Percentiles rank a stretch among this genome's conserved stretches.
Evolutionary conservation across 2,888 invertebrate genomes (phyloP).

Genomic region (Neelides folsomi): DNA sequence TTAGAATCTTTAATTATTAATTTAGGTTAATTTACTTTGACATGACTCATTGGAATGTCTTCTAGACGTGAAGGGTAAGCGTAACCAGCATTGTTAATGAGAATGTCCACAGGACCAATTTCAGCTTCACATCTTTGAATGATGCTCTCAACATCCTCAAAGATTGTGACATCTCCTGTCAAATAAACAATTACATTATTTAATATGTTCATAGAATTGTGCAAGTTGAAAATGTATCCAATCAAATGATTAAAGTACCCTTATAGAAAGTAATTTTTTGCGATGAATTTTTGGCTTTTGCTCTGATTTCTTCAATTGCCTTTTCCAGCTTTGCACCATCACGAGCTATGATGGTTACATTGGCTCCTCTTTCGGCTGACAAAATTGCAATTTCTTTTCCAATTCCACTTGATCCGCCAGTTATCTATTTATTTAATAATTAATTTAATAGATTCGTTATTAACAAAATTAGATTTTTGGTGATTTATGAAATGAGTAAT

Average conservation of each 20-base stretch:
- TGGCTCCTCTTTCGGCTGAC: slow-evolving; percentile 64
- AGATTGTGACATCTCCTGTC: slow-evolving; percentile 53
- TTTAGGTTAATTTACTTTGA: slow-evolving; percentile 40
- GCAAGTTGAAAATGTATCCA: background rate
- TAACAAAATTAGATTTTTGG: too few relatives aligned
- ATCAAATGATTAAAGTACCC: slow-evolving; percentile 9
- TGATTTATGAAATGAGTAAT: too few relatives aligned
- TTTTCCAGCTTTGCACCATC: slow-evolving; percentile 54
- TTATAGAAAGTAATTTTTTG: slow-evolving; percentile 30
- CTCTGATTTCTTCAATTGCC: slow-evolving; percentile 39
- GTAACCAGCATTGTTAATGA: slow-evolving; percentile 84
- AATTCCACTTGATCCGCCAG: slow-evolving; percentile 93
- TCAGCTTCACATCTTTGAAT: slow-evolving; percentile 50
- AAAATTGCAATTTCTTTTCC: slow-evolving; percentile 70
- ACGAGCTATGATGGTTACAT: slow-evolving; percentile 82
- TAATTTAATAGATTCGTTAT: too few relatives aligned
- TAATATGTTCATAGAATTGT: background rate
- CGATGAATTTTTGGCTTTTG: slow-evolving; percentile 6
- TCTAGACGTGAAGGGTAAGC: slow-evolving; percentile 48
- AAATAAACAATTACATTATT: slow-evolving; percentile 10
- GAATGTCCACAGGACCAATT: slow-evolving; percentile 69
- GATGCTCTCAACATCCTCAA: slow-evolving; percentile 47
- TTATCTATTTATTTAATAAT: slow-evolving; percentile 47
- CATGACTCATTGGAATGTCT: slow-evolving; percentile 51
- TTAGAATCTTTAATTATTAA: background rate